Evolutionary conservation across 1,140 invertebrate species (phyloP).

Genomic region (Hylyphantes graminicola): DNA sequence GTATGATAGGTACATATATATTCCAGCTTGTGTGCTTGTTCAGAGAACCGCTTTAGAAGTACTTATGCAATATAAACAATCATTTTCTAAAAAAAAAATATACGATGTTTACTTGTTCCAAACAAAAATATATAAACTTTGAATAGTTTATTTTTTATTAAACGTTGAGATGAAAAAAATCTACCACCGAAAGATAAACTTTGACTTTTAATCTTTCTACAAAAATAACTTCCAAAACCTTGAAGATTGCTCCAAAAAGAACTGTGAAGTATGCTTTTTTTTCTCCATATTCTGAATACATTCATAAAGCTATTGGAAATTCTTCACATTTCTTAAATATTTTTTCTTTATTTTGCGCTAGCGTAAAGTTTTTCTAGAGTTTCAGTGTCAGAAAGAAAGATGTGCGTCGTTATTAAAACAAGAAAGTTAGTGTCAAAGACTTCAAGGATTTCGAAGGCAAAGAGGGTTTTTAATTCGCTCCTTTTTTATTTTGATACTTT

Average conservation of each 20-base stretch:
- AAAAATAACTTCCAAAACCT: constrained; percentile 38
- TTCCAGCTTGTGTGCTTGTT: too few species aligned
- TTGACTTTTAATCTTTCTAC: constrained; percentile 41
- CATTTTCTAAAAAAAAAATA: too few species aligned
- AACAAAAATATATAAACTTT: too few species aligned
- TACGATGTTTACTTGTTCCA: too few species aligned
- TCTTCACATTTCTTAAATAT: constrained; percentile 32
- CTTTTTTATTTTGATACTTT: constrained; percentile 7
- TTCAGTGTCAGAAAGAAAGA: constrained; percentile 18
- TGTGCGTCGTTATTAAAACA: constrained; percentile 23
- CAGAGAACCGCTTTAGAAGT: too few species aligned
- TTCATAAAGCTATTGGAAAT: constrained; percentile 44
- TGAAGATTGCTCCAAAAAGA: constrained; percentile 18
- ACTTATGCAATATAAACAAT: too few species aligned
- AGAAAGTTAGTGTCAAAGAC: constrained; percentile 39
- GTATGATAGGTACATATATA: too few species aligned
- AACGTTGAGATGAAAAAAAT: too few species aligned
- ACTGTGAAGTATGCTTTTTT: constrained; percentile 4
- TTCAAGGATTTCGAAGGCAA: constrained; percentile 2
- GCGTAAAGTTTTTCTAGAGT: constrained; percentile 15
- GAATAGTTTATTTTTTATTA: too few species aligned
- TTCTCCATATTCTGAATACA: constrained; percentile 17
- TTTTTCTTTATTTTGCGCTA: constrained; percentile 12
- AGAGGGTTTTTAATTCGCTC: not conserved
- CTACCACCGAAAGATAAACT: constrained; percentile 16